Percentiles rank a stretch among this genome's conserved stretches.
phyloP scores from a whole-genome alignment of 1,140 invertebrate genomes.

The Kradibia gibbosae region DNA sequence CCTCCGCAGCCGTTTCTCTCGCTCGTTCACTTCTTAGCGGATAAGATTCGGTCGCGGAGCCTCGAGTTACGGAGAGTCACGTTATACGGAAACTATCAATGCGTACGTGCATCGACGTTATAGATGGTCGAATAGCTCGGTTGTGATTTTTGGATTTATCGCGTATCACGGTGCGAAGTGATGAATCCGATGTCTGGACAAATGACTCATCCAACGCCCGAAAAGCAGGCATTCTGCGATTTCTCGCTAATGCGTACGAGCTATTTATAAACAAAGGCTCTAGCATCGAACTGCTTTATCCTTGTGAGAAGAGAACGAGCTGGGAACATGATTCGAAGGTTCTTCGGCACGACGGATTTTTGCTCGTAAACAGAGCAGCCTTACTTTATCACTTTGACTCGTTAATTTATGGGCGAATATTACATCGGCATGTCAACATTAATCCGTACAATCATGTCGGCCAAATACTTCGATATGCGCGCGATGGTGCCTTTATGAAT shows the following conservation, averaged over 20 bases:
- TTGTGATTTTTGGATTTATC: background rate
- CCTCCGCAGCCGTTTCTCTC: background rate
- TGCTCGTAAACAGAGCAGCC: no score
- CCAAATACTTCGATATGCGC: no score
- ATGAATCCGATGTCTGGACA: background rate
- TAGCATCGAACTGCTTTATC: background rate
- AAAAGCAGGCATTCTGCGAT: background rate
- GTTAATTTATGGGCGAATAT: background rate
- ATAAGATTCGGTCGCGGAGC: background rate
- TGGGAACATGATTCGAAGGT: background rate
- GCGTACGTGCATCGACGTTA: background rate
- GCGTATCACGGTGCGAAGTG: background rate
- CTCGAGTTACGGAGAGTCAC: slow-evolving; percentile 8
- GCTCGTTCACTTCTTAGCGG: background rate
- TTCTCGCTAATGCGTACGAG: background rate
- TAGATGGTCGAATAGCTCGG: background rate
- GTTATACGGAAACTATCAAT: slow-evolving; percentile 26
- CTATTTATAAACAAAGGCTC: background rate
- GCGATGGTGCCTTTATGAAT: background rate
- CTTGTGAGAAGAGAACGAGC: background rate
- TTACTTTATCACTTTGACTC: no score
- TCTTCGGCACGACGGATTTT: background rate
- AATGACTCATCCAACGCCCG: background rate
- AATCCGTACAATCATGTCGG: background rate
- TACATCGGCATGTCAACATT: no score